Evolutionary conservation across 2,113 vertebrate genomes (phyloP).

Genomic region (Microtus oregoni): DNA sequence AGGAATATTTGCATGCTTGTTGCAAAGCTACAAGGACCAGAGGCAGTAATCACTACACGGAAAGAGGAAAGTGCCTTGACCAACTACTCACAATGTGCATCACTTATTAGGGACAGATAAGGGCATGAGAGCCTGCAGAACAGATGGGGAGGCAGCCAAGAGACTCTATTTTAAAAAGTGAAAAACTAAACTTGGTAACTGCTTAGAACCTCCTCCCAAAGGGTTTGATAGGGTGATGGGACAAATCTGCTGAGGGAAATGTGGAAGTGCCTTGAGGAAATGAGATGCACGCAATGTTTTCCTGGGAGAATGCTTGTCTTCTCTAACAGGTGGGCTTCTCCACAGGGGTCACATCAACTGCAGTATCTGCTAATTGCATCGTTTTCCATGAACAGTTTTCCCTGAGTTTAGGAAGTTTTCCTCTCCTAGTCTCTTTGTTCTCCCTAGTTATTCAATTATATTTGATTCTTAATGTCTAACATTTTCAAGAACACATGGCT

Average conservation of each 20-base stretch:
- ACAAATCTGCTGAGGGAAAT: neutral
- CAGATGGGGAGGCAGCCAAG: neutral
- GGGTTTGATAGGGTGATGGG: neutral
- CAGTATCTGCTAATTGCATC: neutral
- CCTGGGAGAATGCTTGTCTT: neutral
- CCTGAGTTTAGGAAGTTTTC: neutral
- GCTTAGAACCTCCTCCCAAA: neutral
- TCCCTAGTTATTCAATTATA: neutral
- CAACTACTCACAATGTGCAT: neutral
- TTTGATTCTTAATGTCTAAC: neutral
- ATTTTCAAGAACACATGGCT: neutral
- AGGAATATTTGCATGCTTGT: neutral
- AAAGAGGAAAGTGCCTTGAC: neutral
- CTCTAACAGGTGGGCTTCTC: neutral
- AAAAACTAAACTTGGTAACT: neutral
- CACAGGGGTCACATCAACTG: neutral
- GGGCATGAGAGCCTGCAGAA: neutral
- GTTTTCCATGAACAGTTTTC: neutral
- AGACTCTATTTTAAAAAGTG: neutral
- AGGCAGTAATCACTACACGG: neutral
- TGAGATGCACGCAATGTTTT: neutral
- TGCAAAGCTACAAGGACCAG: neutral
- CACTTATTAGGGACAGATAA: neutral
- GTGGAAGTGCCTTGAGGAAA: neutral
- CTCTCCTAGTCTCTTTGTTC: neutral